Evolutionary conservation across 2,113 vertebrate species (phyloP), one percentile per base, ranked within the genome.

Genomic region (Mormyrus lacerda): DNA sequence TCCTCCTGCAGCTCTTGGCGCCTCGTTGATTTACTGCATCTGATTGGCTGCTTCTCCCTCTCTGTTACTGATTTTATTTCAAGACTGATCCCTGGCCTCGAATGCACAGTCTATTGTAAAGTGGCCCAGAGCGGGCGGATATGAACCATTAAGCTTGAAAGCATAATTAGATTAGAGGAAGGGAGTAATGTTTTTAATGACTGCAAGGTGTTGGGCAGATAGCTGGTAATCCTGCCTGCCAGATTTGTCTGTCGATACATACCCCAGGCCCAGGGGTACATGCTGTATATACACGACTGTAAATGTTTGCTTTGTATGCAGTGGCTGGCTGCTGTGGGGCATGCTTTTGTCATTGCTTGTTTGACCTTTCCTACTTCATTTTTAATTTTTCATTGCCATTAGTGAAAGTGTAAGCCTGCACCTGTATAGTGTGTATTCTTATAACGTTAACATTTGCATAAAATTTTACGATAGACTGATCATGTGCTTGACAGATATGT

Each of bases 111-210:
- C n/a, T 35, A 45, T 79, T 58, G 88, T 55, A 50, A 76, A 21
- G 88, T 31, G 31, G 45, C 88, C 65, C 65, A 53, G 76, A 50
- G 35, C 88, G 53, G 88, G 31, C 42, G 79, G 88, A 89, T 55
- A 61, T 79, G 51, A 85, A 44, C 76, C 79, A 85, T 89, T 89
- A 84, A 85, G 69, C 88, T 79, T 50, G 15, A 31, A 85, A 47
- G 76, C 69, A 39, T 84, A 85, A 84, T 89, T 89, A 89, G 88
- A 89, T 89, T 85, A 89, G 73, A 85, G 88, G 8, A 79, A 84
- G 39, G 76, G 88, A 47, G 73, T 27, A 83, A 89, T 83, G 69
- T 89, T 76, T 85, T 89, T 89, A 88, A 88, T 89, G 24, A 61
- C 39, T 39, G 42, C 87, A 55, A 88, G 87, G 47, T 69, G 73